Evolutionary conservation across 1,140 invertebrate genomes (phyloP), one percentile per base, ranked within the genome.

Genomic region (Drosophila busckii): DNA sequence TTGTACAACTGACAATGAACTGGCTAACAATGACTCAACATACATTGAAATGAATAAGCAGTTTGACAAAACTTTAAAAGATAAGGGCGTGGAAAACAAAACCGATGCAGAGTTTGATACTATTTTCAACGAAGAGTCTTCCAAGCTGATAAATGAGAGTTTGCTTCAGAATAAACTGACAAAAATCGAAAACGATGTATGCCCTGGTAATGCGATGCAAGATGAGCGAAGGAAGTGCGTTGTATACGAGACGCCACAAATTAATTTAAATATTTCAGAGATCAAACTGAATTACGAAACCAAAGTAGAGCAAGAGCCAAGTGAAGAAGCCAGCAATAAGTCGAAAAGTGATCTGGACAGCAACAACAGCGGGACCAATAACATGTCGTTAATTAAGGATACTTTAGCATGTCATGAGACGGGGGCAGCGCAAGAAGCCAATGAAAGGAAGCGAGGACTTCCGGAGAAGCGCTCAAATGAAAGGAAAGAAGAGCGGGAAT

Each of bases 241-340:
- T 16, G 63, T 85, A 17, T 84, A 76, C 25, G 84, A 85, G 40
- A 85, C 84, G 4, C 84, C 84, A 4, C 69, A 68, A 40, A 61
- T 85, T 12, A 75, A 84, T 13, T 48, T 85, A 28, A 85, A 45
- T 29, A 85, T 85, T 48, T 80, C 78, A 20, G 84, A 85, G 26
- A 28, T 86, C 40, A 80, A 61, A 58, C 49, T 85, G 32, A 84
- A 65, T 49, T 83, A 75, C 45, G 69, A 85, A 54, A 65, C 49
- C 23, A 15, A 69, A 61, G 58, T 42, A 32, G 41, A 50, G 22
- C 50, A 49, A 34, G 45, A 59, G 34, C 10, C 15, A 19, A 40
- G 55, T 31, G 29, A 50, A 25, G 56, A 67, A 52, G 52, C 63
- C 52, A 49, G n/a, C n/a, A n/a, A 50, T 10, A 20, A 68, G 58